Evolutionary conservation across 2,888 invertebrate species (phyloP), one percentile per base, ranked within the genome.

Genomic region (Leucoma salicis): DNA sequence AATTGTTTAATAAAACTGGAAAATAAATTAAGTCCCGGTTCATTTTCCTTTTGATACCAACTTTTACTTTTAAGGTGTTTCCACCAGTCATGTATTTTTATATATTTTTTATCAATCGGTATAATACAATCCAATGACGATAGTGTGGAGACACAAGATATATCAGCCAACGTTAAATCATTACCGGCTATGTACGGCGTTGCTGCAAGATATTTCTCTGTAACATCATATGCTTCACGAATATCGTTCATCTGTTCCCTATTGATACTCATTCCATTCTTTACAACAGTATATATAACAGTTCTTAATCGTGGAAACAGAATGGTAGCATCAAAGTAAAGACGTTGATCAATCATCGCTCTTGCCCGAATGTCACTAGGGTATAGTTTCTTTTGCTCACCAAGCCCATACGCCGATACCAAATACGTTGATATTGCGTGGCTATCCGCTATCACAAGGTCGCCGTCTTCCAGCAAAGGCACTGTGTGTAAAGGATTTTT

Each of bases 401-500:
- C 59, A 0, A 33, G 42, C 2, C 65, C 69, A 21, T 69, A 75
- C 44, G 73, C 71, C 1, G 68, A 54, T 5, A 64, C 53, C 3
- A 78, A 45, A 35, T 78, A 78, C 5, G 70, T 66, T 27, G 65
- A 63, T 13, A 78, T 78, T 0, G 70, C 74, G 35, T 76, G 77
- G 28, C 77, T 77, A 33, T 77, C 77, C 0, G 68, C 51, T 0
- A 76, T 35, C 0, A 57, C 46, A 11, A 72, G 60, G 15, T 64
- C 67, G 10, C 60, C 66, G 39, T 76, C 77, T 68, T 77, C 74
- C 2, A 78, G 46, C 11, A 78, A 29, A 0, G 78, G 78, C 2
- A 78, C 63, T 1, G 77, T 67, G 41, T 76, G 75, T n/a, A 73
- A 36, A 1, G 76, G 77, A 4, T 77, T 78, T 33, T 74, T 75